Evolutionary conservation across 2,888 invertebrate species (phyloP).

Genomic region (Matsumyia berberina): DNA sequence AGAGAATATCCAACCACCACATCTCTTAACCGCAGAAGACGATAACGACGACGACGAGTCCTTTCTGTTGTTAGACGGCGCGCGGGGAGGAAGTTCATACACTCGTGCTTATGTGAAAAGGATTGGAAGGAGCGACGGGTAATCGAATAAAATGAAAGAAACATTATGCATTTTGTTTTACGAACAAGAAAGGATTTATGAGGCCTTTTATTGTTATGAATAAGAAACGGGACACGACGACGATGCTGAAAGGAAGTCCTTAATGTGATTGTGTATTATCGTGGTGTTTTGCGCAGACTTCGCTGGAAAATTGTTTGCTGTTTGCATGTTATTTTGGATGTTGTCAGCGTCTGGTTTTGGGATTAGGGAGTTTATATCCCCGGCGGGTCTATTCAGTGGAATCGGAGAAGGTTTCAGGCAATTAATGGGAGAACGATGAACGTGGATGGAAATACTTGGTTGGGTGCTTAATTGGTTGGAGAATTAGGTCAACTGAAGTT

Average conservation of each 20-base stretch:
- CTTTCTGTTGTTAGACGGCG: background rate
- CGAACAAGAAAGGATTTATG: slow-evolving; percentile 18
- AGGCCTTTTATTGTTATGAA: slow-evolving; percentile 37
- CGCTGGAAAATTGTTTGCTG: background rate
- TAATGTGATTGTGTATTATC: slow-evolving; percentile 41
- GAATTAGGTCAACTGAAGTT: background rate
- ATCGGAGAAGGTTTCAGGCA: background rate
- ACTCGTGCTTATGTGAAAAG: slow-evolving; percentile 18
- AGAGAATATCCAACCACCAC: background rate
- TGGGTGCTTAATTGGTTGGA: background rate
- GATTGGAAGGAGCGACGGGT: slow-evolving; percentile 11
- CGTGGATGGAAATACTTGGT: background rate
- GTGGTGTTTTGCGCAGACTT: slow-evolving; percentile 27
- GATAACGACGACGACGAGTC: slow-evolving; percentile 5
- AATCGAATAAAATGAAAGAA: slow-evolving; percentile 26
- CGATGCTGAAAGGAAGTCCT: background rate
- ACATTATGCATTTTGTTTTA: slow-evolving; percentile 47
- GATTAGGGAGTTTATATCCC: slow-evolving; percentile 5
- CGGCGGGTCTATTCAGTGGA: slow-evolving; percentile 2
- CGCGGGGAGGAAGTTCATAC: background rate
- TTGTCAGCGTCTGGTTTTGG: background rate
- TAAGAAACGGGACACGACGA: slow-evolving; percentile 5
- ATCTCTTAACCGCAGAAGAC: slow-evolving; percentile 19
- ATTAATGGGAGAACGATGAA: background rate
- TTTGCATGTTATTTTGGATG: background rate